Base-by-base conservation (phyloP, 2,797 vertebrate species). In the Falco biarmicus region DNA sequence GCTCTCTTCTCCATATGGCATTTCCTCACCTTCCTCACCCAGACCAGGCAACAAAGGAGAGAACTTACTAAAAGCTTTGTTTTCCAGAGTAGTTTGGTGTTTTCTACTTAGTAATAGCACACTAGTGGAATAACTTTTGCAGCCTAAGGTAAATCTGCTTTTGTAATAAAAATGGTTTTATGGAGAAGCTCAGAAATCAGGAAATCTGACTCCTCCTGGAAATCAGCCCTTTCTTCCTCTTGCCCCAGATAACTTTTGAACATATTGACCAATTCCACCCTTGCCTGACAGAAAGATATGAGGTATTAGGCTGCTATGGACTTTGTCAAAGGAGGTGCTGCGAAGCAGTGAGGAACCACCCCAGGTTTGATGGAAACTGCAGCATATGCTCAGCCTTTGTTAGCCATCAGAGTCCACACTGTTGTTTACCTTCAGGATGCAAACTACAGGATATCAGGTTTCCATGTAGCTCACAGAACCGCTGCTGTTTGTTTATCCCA, bases 281-380 rank as follows among this genome's bases (percentile, higher is more conserved):
- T 22, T 61, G 50, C 13, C 63, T 68, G 50, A 50, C 16, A 28
- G 50, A 54, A 66, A 73, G 51, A 47, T 39, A 32, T 18, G n/a
- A 45, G 31, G 20, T 84, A 28, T 71, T 78, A 61, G 37, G 10
- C 22, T 90, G n/a, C 48, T 56, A 26, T 11, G 57, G 57, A 47
- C 22, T 78, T 68, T 28, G n/a, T 43, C 41, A 37, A 75, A 78
- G 79, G 43, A 48, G 26, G 7, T 51, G 14, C 34, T 80, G 43
- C 1, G 0, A 57, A 19, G 57, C 0, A 0, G 5, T 0, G 7
- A 75, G 53, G 50, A 45, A 7, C 20, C 15, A 12, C 6, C 32
- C 45, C 28, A 22, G 54, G 29, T 59, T 57, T 80, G 47, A 66
- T 22, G 39, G 70, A 79, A 69, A n/a, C 29, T 73, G 65, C 25